Base-by-base conservation (phyloP, 2,888 invertebrate genomes). In the Trichogramma evanescens region DNA sequence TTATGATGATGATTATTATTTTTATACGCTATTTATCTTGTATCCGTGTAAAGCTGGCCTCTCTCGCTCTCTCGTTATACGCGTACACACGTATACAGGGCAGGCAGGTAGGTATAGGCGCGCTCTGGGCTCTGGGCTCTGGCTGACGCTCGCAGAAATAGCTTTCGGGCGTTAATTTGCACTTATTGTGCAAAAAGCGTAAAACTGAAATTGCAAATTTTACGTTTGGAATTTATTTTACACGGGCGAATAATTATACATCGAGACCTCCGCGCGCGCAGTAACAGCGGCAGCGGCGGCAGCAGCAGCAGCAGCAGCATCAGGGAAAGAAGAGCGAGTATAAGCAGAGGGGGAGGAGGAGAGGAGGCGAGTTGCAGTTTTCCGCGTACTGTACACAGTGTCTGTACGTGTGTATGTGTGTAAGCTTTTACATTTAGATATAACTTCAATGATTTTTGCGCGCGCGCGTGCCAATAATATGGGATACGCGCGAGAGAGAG, bases 201-300 rank as follows among this genome's bases (percentile, higher is more conserved):
- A 64, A 64, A 64, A 64, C 64, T 64, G 64, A 62, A 64, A 64
- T 64, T 64, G 64, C 64, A 64, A 61, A 64, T 64, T 64, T 64
- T 64, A 64, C 64, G 64, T 58, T 58, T 50, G 62, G 59, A 64
- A 64, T 64, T 64, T 64, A 64, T 64, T 64, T 64, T 62, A 64
- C 64, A 64, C 64, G 62, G 62, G 62, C 61, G 64, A 64, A 64
- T 64, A 62, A 64, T 64, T 64, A 64, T 62, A 64, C 64, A 26
- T 51, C 48, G 48, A 10, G 26, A 48, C 48, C 13, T 13, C 59
- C 54, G 61, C 51, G 59, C 49, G 26, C 26, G 26, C 26, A 26
- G 26, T 26, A 26, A 26, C 26, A 26, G 26, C 26, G 26, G 26
- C 26, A 26, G n/a, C n/a, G n/a, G n/a, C n/a, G n/a, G 13, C 13